Evolutionary conservation across 2,888 invertebrate species (phyloP), one percentile per base, ranked within the genome.

Genomic region (Aplocera efformata): DNA sequence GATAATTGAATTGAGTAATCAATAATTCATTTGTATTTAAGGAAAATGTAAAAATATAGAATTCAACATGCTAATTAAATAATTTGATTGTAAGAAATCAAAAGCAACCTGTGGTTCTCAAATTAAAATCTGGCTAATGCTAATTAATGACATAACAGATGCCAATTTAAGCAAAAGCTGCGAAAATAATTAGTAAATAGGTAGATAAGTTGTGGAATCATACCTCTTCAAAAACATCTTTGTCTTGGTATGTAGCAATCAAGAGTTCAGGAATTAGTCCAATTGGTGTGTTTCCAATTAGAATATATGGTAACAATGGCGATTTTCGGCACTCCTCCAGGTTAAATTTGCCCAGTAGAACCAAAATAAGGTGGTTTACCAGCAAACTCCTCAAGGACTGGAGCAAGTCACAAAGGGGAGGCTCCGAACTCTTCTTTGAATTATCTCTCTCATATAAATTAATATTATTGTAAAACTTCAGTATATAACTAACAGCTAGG

Each of bases 351-450:
- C 91, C 80, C 89, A 90, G 72, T 37, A 89, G 69, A 59, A 89
- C 79, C 63, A 91, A 79, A 90, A 92, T 79, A 90, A 93, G 55
- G 82, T 89, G 71, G 57, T 83, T 79, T 52, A 89, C 84, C 26
- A 91, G 67, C 62, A 90, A 86, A 38, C 89, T 88, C 50, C 91
- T 80, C 53, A 91, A 64, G 61, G 79, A 89, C 46, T 85, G 82
- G 37, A 96, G 75, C 31, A 94, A 79, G 53, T 92, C 92, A 63
- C 92, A 93, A 48, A 95, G 72, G 4, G 94, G 94, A 1, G 93
- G 93, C 52, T 92, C 90, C 48, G 93, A 94, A 56, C 93, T 92
- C 67, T 92, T 91, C 85, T 94, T 95, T 10, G 94, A 92, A 67
- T 94, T 90, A 65, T 92, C 92, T 56, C 94, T 84, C 71, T 94